phyloP scores from a whole-genome alignment of 1,140 invertebrate genomes.

The Contarinia nasturtii region DNA sequence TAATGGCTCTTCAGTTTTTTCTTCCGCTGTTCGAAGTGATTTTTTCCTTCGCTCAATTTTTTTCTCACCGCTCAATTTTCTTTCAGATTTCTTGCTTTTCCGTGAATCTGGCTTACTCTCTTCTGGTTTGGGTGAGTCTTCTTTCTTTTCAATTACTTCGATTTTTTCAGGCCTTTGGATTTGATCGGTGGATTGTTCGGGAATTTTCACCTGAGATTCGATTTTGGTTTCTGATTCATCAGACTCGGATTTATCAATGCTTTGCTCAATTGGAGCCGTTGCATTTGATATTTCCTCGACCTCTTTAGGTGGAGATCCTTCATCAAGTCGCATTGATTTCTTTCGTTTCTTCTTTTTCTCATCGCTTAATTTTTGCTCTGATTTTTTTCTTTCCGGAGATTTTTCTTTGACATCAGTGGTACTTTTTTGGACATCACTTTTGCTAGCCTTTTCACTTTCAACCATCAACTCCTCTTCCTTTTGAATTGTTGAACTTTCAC shows the following conservation, averaged over 20 bases:
- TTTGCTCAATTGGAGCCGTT: not conserved
- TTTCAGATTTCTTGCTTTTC: constrained; percentile 6
- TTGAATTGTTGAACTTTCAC: constrained; percentile 8
- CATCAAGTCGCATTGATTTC: not conserved
- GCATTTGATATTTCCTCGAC: not conserved
- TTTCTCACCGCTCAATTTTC: constrained; percentile 7
- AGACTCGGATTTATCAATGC: not conserved
- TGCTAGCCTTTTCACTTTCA: not conserved
- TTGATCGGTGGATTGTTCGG: not conserved
- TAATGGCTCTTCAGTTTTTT: constrained; percentile 5
- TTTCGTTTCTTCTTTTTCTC: not conserved
- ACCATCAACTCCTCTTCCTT: not conserved
- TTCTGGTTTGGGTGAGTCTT: constrained; percentile 8
- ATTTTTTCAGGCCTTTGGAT: not conserved
- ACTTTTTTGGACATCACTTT: constrained; percentile 1
- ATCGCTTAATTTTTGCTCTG: constrained; percentile 4
- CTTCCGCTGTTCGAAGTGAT: constrained; percentile 7
- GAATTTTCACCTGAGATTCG: not conserved
- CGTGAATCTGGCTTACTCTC: constrained; percentile 7
- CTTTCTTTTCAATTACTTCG: constrained; percentile 5
- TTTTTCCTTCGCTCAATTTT: constrained; percentile 8
- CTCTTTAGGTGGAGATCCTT: not conserved
- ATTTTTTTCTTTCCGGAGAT: constrained; percentile 14
- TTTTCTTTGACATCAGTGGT: constrained; percentile 8
- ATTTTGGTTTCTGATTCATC: not conserved